Base-by-base conservation (phyloP, 1,140 invertebrate genomes). In the Latrodectus geometricus region DNA sequence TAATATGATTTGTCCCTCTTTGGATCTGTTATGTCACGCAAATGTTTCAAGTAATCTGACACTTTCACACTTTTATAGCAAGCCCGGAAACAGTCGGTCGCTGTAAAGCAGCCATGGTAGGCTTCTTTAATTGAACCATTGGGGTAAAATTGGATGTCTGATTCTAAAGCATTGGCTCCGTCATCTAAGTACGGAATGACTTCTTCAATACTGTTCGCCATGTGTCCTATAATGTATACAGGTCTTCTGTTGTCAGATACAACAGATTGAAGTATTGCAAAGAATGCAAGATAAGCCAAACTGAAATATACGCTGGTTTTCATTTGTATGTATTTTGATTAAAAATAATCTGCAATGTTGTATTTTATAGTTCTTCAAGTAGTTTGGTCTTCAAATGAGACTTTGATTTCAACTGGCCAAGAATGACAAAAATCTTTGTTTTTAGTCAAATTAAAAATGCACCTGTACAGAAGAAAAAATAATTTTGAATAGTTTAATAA, bases 151-250 rank as follows among this genome's bases (percentile, higher is more conserved):
- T 68, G 20, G 12, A 89, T 73, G 23, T 89, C 88, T 14, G 80
- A 23, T 66, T 89, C 87, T 7, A 89, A 65, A n/a, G 35, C 88
- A 54, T 89, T 89, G 8, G 88, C 77, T 20, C 88, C 88, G 21
- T 73, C 23, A 9, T 82, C 70, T 9, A 89, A 21, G 69, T 54
- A 89, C 66, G 50, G n/a, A 15, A 68, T 54, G 8, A 88, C 79
- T n/a, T 88, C 84, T 23, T 52, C 11, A 9, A 89, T 82, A 48
- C 52, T 81, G 56, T 89, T 89, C 4, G 81, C 88, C 88, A 88
- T 87, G 75, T 89, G 87, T 14, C 76, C 88, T 17, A 89, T 88
- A 8, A 82, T 68, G 49, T 87, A 89, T 11, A 88, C 81, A 4
- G 88, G 88, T 56, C 79, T 61, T 77, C 52, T n/a, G 14, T 70